Base-by-base conservation (phyloP, 1,140 invertebrate species). In the Drosophila tropicalis region DNA sequence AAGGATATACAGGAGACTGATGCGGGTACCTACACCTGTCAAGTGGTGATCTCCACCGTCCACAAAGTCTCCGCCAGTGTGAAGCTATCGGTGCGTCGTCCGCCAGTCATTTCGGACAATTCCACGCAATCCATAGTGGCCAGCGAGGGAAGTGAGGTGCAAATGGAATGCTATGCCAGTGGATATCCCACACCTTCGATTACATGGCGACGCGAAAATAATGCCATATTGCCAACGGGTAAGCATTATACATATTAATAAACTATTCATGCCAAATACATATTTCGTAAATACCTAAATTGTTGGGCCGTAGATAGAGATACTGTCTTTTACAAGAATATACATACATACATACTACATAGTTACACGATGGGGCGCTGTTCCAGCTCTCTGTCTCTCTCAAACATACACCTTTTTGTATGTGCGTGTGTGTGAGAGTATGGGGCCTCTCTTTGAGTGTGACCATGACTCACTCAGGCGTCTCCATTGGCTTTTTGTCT, bases 1-100 rank as follows among this genome's bases (percentile, higher is more conserved):
- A 98, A 97, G 92, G 97, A 98, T 87, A 97, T 98, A 61, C 97
- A 98, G 94, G 97, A 98, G 92, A 98, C 96, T 0, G 97, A 98
- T 92, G 96, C 96, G 0, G 97, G 97, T 22, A 94, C 94, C 76
- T 98, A 98, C 91, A 95, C 96, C 63, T 98, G 98, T 81, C 96
- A 98, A 92, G 95, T 98, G 22, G 92, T 97, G 5, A 96, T 97
- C 62, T 95, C 96, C 0, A 91, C 96, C 0, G 96, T 93, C 44
- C 98, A 95, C 90, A 95, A 95, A 91, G 95, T 98, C 7, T 94
- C 95, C 1, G 97, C 97, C 6, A 95, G 97, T 92, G 97, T 98
- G 5, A 95, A 96, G 77, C 92, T 98, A 0, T 95, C 96, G 81
- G 97, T 98, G 1, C 93, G 97, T 13, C 93, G 97, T 63, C 97